Evolutionary conservation across 1,140 invertebrate genomes (phyloP).

Genomic region (Drosophila obscura): DNA sequence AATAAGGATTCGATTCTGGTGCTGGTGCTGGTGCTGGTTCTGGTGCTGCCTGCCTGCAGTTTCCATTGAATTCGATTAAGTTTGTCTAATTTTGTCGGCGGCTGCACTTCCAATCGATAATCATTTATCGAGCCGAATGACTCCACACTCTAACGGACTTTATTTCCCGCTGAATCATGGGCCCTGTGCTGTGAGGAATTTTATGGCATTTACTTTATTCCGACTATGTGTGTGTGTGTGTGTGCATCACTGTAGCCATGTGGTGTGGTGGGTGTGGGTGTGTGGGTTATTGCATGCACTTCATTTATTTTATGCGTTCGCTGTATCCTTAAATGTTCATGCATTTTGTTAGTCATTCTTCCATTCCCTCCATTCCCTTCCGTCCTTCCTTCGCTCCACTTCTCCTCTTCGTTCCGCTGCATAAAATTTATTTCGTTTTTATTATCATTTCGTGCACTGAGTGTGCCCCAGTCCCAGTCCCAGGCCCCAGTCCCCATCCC

Average conservation of each 20-base stretch:
- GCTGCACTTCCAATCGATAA: conserved; percentile 23
- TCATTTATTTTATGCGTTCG: conserved; percentile 75
- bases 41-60: background rate
- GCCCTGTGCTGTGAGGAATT: conserved; percentile 40
- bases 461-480: conserved; percentile 15
- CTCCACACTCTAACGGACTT: no score
- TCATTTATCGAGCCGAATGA: conserved; percentile 32
- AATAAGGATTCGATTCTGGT: conserved; percentile 5
- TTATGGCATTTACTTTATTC: conserved; percentile 37
- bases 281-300: conserved; percentile 59
- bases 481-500: conserved; percentile 1
- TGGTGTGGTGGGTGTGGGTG: conserved; percentile 2
- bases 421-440: conserved; percentile 80
- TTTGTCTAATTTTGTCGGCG: conserved; percentile 23
- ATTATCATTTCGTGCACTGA: conserved; percentile 77
- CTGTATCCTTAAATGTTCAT: conserved; percentile 69
- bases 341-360: conserved; percentile 72
- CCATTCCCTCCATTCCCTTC: background rate
- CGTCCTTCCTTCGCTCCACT: background rate
- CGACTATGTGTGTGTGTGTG: no score
- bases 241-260: background rate
- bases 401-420: conserved; percentile 62
- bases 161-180: conserved; percentile 59
- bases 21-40: background rate
- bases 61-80: conserved; percentile 10